A percentile compares a stretch with the other conserved stretches of the same genome.
phyloP scores from a whole-genome alignment of 2,113 vertebrate species.

The Epinephelus moara region DNA sequence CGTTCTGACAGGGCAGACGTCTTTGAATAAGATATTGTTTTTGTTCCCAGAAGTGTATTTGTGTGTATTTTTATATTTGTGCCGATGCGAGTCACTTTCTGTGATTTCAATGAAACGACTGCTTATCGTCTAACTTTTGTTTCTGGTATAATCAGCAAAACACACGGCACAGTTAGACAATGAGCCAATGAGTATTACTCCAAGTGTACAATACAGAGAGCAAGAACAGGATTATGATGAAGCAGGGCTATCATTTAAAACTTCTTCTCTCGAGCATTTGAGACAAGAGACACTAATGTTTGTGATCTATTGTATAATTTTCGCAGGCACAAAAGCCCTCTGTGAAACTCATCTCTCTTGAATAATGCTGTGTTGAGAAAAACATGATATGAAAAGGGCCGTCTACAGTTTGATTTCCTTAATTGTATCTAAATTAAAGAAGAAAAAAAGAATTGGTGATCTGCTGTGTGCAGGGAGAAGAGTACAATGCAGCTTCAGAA shows the following conservation, averaged over 20 bases:
- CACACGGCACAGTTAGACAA: conserved; percentile 20
- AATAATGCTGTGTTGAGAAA: too few relatives aligned
- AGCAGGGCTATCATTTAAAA: conserved; percentile 32
- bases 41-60: background rate
- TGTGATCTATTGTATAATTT: conserved; percentile 7
- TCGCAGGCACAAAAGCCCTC: background rate
- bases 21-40: background rate
- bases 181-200: conserved; percentile 15
- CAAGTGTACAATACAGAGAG: conserved; percentile 14
- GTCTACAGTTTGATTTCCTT: background rate
- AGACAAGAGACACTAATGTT: conserved; percentile 11
- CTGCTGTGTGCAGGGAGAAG: background rate
- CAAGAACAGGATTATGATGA: conserved; percentile 28
- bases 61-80: conserved; percentile 1
- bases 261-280: background rate
- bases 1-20: background rate
- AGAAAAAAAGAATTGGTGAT: background rate
- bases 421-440: background rate
- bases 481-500: conserved; percentile 4
- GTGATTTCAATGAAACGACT: conserved; percentile 5
- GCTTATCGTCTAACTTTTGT: conserved; percentile 15
- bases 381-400: background rate
- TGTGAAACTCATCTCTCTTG: background rate
- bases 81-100: conserved; percentile 2
- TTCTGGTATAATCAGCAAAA: conserved; percentile 22